Base-by-base conservation (phyloP, 2,797 vertebrate genomes). In the Uromys caudimaculatus region DNA sequence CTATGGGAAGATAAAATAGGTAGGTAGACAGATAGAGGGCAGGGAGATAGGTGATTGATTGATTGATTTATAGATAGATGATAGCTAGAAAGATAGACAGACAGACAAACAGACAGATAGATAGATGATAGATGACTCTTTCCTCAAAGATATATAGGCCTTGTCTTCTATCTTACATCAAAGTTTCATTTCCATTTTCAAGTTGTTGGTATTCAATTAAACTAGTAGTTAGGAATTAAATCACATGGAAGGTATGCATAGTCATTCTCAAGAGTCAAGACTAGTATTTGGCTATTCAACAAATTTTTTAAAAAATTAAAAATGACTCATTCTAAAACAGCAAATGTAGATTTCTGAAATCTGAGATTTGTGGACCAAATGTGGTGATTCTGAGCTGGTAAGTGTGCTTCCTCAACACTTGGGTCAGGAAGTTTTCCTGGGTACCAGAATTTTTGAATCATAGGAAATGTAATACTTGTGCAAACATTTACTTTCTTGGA, bases 131-230 rank as follows among this genome's bases (percentile, higher is more conserved):
- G 23, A 23, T 62, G 32, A 27, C 16, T 21, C 62, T 76, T 86
- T 89, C 24, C 77, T 93, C 83, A 89, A 93, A 94, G 19, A 92
- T 78, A 2, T 6, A n/a, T 29, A 81, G n/a, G 7, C 1, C 23
- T 7, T 0, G 91, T 96, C 97, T 91, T 32, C 47, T 76, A 82
- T 5, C 41, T 29, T 77, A 76, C 38, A 96, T 90, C 78, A 93
- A 93, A 93, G 58, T 95, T 97, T 97, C 54, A 44, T 96, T 98
- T 97, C 95, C 83, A 95, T 96, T 97, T 96, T 83, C 88, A 78
- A 83, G 62, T 94, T 97, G 50, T 95, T 64, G 97, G 52, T 85
- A 94, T 73, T 89, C 1, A 83, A 62, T 89, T n/a, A 93, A 97
- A 94, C 19, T 84, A 97, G 41, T 73, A 94, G 23, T 67, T 56